Evolutionary conservation across 2,113 vertebrate species (phyloP), one percentile per base, ranked within the genome.

Genomic region (Leiothrix lutea): DNA sequence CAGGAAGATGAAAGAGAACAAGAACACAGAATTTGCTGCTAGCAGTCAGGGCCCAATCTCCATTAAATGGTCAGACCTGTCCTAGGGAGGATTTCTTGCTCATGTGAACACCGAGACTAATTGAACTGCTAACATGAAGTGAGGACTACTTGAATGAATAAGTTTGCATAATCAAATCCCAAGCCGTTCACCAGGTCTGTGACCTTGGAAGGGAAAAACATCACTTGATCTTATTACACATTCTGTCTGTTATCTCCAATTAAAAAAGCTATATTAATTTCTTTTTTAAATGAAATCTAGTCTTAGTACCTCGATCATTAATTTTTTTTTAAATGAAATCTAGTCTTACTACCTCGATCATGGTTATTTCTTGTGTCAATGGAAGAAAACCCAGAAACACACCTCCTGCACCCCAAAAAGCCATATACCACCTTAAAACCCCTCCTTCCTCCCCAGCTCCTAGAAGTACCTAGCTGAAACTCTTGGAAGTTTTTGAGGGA

Each of bases 151-250:
- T 38, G 40, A 36, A 54, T 56, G 42, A 92, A 31, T 69, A 92
- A 2, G 8, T 88, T 26, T 86, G 82, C 71, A 80, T 80, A 92
- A 94, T 60, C n/a, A 90, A 69, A 92, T 73, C 62, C 38, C 67
- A 77, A 77, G 67, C 0, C 28, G 8, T 57, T 80, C 54, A 64
- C 62, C 31, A 65, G 64, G 75, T 79, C 78, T 38, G 25, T 64
- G n/a, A 90, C 64, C 80, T 12, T 38, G 36, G 50, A 54, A 92
- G 26, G 28, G 17, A 47, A 80, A 86, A 83, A 47, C 10, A 73
- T 45, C 45, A 53, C 28, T 75, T 65, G 44, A 80, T 82, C 61
- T 60, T 91, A 56, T 25, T 92, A 66, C 7, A 83, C 8, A 15
- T 87, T 86, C 71, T 44, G 28, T n/a, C 23, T 56, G 21, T 64